phyloP scores from a whole-genome alignment of 2,113 vertebrate species.

The Planiliza haematocheilus region DNA sequence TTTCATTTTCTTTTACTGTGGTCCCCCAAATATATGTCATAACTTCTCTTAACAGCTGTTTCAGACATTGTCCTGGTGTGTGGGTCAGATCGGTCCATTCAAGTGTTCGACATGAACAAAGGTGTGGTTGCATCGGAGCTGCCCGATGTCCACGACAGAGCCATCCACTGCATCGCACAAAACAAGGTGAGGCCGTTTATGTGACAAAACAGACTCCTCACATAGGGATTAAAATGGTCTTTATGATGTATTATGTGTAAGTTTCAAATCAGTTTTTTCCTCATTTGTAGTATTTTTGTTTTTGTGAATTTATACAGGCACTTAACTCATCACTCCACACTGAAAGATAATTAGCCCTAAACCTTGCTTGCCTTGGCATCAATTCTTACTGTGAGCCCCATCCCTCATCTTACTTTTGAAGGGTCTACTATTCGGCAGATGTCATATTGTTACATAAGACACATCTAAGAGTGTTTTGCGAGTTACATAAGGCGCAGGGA shows the following conservation, averaged over 20 bases:
- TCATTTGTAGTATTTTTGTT: neutral
- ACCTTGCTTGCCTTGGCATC: conserved; percentile 51
- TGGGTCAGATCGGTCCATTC: conserved; percentile 85
- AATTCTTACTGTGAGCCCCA: conserved; percentile 16
- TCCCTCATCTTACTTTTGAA: conserved; percentile 53
- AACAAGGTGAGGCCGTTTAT: conserved; percentile 85
- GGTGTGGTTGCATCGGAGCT: conserved; percentile 80
- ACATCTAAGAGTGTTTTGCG: conserved; percentile 22
- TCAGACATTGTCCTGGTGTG: conserved; percentile 88
- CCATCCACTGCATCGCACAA: conserved; percentile 89
- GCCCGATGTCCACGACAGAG: conserved; percentile 84
- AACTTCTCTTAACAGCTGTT: conserved; percentile 53
- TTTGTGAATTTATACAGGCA: conserved; percentile 22
- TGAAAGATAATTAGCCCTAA: conserved; percentile 12
- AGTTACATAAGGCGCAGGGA: conserved; percentile 62
- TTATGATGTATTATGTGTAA: too few relatives aligned
- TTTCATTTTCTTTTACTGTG: neutral
- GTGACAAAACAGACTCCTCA: neutral
- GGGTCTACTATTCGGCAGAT: conserved; percentile 59
- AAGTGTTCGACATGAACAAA: conserved; percentile 90
- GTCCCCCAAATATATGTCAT: neutral
- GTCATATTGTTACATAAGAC: conserved; percentile 57
- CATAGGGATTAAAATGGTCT: too few relatives aligned
- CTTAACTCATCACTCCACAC: conserved; percentile 26
- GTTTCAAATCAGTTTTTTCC: neutral